Base-by-base conservation (phyloP, 2,888 invertebrate genomes). In the Saturnia japonica region DNA sequence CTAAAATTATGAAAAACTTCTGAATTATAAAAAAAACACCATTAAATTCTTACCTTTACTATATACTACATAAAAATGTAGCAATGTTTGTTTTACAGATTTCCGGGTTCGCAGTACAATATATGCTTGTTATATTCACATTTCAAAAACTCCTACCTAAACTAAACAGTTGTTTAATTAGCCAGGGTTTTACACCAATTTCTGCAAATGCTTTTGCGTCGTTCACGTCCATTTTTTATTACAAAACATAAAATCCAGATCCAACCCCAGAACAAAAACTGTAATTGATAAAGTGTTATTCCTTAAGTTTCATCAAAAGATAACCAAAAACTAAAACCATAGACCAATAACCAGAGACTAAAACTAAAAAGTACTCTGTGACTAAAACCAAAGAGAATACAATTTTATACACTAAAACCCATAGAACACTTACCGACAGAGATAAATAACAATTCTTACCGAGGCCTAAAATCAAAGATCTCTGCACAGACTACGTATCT, bases 151-250 rank as follows among this genome's bases (percentile, higher is more conserved):
- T 84, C 86, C 80, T 91, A 96, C 97, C 97, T 77, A 97, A 94
- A 75, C 94, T 94, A 73, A 93, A 90, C 69, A 96, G 94, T 85
- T 97, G 97, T 78, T 96, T 95, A 42, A 96, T 94, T 19, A 97
- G 93, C 97, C 97, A 97, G 6, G 95, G 92, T 80, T 96, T 96
- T 19, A 97, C 87, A 51, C 96, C 95, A 54, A 96, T 91, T 72
- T 95, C 94, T 1, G 88, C 81, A 84, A 97, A 97, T 68, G 94
- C 90, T 78, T 88, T 92, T 28, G 81, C 85, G 7, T 89, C 88
- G 47, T 84, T 89, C 76, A 88, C 88, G 71, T 89, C 83, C 93
- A 93, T 72, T 22, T 22, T 25, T 47, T 70, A 54, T 0, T 25
- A 47, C n/a, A 9, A n/a, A 60, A 60, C 25, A 60, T 9, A 54